Base-by-base conservation (phyloP, 1,140 invertebrate species). In the Drosophila yakuba region DNA sequence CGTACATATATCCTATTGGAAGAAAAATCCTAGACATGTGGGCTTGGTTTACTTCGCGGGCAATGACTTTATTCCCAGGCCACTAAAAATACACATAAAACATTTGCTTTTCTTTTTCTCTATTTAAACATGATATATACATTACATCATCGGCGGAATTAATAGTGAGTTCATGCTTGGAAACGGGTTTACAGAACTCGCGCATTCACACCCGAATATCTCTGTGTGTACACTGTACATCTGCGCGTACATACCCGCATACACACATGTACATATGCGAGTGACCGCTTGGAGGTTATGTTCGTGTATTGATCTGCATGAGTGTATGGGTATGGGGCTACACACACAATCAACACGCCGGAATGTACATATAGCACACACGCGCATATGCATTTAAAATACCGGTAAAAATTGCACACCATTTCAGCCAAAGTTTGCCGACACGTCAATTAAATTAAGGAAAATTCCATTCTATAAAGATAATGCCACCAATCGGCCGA, bases 111-210 rank as follows among this genome's bases (percentile, higher is more conserved):
- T n/a, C 23, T 11, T 45, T 45, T 45, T 20, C 4, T 2, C 38
- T n/a, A 20, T 20, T 36, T 14, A 39, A 41, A 28, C 36, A 54
- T 20, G 15, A 45, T 62, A 61, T 76, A 69, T 57, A 80, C 45
- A 84, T 84, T 84, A 84, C 80, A 84, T 84, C 80, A 84, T 85
- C 80, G 50, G 55, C 83, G 50, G 47, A 77, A 69, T 84, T 74
- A 62, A 80, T 76, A 47, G 80, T 64, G 51, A 67, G 78, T 80
- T 80, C 51, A 58, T 84, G 80, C 60, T 60, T 62, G 43, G 59
- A 84, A 84, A 84, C 80, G 73, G 73, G 80, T 84, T 84, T 84
- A 85, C 66, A 60, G 52, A 67, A 76, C 79, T 80, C 56, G 60
- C 56, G 60, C 68, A 74, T 57, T 59, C 52, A 58, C 47, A 50